These are phyloP conservation scores for Sarcophaga peregrina DNA, from an alignment of 1,140 invertebrate species.

Conservation along the genomic window DNA sequence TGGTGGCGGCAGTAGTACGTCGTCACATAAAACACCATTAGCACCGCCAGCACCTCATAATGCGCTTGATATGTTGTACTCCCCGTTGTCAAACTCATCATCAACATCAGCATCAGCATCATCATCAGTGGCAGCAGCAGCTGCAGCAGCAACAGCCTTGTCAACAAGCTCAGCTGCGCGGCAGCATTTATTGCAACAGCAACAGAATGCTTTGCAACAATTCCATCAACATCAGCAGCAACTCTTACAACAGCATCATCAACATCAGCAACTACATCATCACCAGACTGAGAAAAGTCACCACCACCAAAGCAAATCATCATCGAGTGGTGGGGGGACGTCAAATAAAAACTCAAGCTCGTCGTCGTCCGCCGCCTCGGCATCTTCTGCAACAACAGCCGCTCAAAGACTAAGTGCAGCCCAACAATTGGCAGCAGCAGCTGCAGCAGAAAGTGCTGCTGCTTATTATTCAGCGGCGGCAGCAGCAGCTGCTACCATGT, in stretches of 20 bases:
- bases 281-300: conserved; percentile 24
- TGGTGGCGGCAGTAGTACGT: conserved; percentile 29
- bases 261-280: conserved; percentile 41
- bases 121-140: conserved; percentile 49
- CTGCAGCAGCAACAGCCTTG: conserved; percentile 41
- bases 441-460: conserved; percentile 57
- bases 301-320: not conserved
- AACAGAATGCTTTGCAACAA: conserved; percentile 46
- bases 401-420: conserved; percentile 11
- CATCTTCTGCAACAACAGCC: not conserved
- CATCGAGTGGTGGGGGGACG: not conserved
- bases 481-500: conserved; percentile 53
- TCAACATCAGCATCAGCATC: not conserved
- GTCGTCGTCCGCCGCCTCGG: conserved; percentile 9
- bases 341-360: conserved; percentile 38
- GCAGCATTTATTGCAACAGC: conserved; percentile 47
- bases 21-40: conserved; percentile 40
- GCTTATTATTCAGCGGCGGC: conserved; percentile 55
- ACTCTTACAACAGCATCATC: conserved; percentile 38
- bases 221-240: conserved; percentile 46
- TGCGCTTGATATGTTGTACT: conserved; percentile 65
- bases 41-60: conserved; percentile 49
- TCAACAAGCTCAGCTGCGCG: conserved; percentile 46
- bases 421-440: conserved; percentile 41
- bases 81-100: conserved; percentile 50